phyloP scores from a whole-genome alignment of 2,113 vertebrate genomes.

The Pterocles gutturalis region DNA sequence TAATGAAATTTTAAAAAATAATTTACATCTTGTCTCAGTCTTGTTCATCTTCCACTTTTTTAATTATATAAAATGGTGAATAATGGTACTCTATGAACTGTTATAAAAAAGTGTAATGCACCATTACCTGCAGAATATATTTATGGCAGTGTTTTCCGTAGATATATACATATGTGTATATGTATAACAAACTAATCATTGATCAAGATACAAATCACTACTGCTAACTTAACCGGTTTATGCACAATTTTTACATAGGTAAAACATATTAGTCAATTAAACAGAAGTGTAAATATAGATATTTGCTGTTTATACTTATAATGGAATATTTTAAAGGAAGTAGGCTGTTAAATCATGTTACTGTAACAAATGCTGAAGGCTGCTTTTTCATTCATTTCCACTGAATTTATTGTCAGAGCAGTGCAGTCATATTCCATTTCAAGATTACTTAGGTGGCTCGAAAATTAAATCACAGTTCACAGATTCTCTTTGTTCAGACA shows the following conservation, averaged over 20 bases:
- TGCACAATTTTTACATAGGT: neutral
- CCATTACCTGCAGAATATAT: neutral
- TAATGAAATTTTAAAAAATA: neutral
- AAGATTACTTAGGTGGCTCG: conserved; percentile 67
- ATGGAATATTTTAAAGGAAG: conserved; percentile 26
- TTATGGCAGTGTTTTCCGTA: neutral
- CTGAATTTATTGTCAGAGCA: conserved; percentile 72
- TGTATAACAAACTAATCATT: neutral
- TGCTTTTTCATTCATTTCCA: conserved; percentile 72
- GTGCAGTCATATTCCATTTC: conserved; percentile 69
- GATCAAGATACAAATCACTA: neutral
- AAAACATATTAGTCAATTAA: conserved; percentile 66
- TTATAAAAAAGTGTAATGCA: neutral
- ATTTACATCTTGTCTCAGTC: neutral
- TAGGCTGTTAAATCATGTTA: conserved; percentile 76
- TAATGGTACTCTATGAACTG: neutral
- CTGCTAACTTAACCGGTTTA: conserved; percentile 6
- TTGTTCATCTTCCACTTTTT: neutral
- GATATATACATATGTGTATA: neutral
- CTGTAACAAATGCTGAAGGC: conserved; percentile 64
- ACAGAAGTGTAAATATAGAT: conserved; percentile 67
- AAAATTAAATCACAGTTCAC: conserved; percentile 72
- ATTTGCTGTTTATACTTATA: conserved; percentile 31
- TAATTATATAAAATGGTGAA: neutral
- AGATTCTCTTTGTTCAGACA: conserved; percentile 36